Evolutionary conservation across 2,797 vertebrate genomes (phyloP).

Genomic region (Macropodus opercularis): DNA sequence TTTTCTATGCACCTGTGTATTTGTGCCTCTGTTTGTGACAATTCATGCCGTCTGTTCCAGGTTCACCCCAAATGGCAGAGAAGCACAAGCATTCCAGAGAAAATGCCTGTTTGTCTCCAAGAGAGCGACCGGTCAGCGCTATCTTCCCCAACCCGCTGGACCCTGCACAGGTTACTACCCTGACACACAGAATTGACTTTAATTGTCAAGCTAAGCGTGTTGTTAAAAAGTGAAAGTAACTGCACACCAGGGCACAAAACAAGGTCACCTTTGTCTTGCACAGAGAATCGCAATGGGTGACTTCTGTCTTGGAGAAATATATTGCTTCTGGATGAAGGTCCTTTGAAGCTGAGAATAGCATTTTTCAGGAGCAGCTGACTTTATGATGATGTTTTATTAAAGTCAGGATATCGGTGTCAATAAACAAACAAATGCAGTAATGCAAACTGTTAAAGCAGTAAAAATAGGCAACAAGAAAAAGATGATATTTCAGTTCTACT

Average conservation of each 20-base stretch:
- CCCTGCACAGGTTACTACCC: slow-evolving; percentile 86
- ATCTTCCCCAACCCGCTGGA: slow-evolving; percentile 91
- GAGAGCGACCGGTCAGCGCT: slow-evolving; percentile 96
- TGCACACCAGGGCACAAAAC: slow-evolving; percentile 25
- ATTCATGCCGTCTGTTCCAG: slow-evolving; percentile 73
- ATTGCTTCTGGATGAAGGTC: neutral
- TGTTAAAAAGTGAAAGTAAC: neutral
- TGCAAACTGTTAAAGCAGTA: slow-evolving; percentile 12
- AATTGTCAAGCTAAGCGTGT: neutral
- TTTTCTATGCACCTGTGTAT: slow-evolving; percentile 8
- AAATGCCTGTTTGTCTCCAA: slow-evolving; percentile 93
- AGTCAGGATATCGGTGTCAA: slow-evolving; percentile 5
- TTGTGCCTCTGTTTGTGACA: slow-evolving; percentile 28
- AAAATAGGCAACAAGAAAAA: slow-evolving; percentile 24
- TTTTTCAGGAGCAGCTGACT: slow-evolving; percentile 26
- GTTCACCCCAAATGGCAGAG: slow-evolving; percentile 95
- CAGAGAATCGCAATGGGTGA: slow-evolving; percentile 12
- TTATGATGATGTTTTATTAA: slow-evolving; percentile 31
- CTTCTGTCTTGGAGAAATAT: slow-evolving; percentile 1
- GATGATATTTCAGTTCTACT: slow-evolving; percentile 39
- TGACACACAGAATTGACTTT: slow-evolving; percentile 4
- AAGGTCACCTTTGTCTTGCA: slow-evolving; percentile 29
- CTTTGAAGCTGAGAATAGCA: slow-evolving; percentile 16
- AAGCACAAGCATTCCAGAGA: slow-evolving; percentile 99
- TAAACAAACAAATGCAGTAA: neutral